These are phyloP conservation scores for Troglohyphantes excavatus DNA, from an alignment of 2,888 invertebrate species.

Conservation along the genomic window DNA sequence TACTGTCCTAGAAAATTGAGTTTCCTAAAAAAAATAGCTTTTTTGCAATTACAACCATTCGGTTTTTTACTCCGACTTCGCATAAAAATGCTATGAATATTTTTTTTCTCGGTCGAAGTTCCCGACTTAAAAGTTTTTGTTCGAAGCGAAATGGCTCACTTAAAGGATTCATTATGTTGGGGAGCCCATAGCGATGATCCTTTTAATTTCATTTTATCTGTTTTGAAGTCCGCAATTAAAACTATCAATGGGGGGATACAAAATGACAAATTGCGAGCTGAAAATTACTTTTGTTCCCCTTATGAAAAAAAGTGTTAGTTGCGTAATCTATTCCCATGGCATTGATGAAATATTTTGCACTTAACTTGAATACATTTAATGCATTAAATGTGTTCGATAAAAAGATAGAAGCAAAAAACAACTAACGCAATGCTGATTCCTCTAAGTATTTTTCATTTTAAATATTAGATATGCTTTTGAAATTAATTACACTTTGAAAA, in stretches of 20 bases:
- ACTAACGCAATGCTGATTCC: no score
- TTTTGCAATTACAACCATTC: slow-evolving; percentile 8
- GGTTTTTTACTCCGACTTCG: neutral
- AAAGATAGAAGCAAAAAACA: no score
- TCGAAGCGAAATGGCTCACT: neutral
- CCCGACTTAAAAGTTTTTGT: neutral
- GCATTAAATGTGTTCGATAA: no score
- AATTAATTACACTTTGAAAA: no score
- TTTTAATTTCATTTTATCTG: slow-evolving; percentile 6
- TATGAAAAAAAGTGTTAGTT: no score
- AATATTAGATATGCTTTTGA: no score
- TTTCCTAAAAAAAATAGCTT: slow-evolving; percentile 1
- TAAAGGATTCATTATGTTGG: neutral
- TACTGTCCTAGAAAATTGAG: slow-evolving; percentile 9
- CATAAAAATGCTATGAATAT: slow-evolving; percentile 1
- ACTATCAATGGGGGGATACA: neutral
- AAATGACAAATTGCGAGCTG: neutral
- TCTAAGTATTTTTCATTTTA: no score
- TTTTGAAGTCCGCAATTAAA: neutral
- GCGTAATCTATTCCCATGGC: no score
- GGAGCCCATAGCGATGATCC: neutral
- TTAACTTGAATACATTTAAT: no score
- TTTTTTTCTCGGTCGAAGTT: neutral
- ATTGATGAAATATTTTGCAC: no score
- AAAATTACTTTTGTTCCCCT: no score